Evolutionary conservation across 2,797 vertebrate genomes (phyloP).

Genomic region (Tympanoctomys barrerae): DNA sequence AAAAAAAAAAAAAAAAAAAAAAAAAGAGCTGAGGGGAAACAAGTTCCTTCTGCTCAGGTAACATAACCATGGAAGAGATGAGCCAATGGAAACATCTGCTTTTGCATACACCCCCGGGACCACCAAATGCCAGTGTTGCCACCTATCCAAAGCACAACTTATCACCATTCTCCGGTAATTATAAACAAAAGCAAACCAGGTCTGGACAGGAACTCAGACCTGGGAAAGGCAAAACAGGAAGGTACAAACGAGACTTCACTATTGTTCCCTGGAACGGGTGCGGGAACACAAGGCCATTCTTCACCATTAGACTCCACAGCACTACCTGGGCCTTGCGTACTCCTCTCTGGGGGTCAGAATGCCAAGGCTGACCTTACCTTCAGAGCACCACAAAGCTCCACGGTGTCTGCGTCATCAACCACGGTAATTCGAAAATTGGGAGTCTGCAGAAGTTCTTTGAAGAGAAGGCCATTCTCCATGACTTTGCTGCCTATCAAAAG

Average conservation of each 20-base stretch:
- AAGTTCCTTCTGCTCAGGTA: neutral
- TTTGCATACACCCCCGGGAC: neutral
- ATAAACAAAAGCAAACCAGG: neutral
- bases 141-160: neutral
- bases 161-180: neutral
- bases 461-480: conserved; percentile 93
- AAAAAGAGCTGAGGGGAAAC: neutral
- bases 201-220: neutral
- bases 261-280: neutral
- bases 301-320: accelerated
- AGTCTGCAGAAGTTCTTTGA: conserved; percentile 96
- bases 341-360: neutral
- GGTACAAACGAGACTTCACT: conserved; percentile 7
- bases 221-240: conserved; percentile 23
- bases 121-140: neutral
- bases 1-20: too few species aligned
- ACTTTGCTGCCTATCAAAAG: conserved; percentile 91
- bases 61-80: neutral
- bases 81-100: neutral
- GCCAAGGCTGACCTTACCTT: conserved; percentile 89
- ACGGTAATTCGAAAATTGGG: conserved; percentile 96
- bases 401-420: conserved; percentile 94
- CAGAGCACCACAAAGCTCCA: conserved; percentile 96
- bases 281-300: neutral
- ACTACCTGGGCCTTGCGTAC: accelerated